Evolutionary conservation across 2,113 vertebrate genomes (phyloP).

Genomic region (Siniperca knerii): DNA sequence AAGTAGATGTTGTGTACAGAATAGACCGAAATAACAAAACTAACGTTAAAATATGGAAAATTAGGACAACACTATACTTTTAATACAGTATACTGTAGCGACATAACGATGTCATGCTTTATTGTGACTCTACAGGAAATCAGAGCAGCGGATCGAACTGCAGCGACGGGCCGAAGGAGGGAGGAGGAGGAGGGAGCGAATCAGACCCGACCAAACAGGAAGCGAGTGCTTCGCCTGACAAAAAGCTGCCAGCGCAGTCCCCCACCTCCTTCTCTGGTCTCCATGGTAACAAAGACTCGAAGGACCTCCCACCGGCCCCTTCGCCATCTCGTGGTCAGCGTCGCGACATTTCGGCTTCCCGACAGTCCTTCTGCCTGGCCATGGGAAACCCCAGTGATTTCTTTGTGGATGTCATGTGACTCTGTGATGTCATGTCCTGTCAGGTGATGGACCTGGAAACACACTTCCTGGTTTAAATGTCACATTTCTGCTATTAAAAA

Average conservation of each 20-base stretch:
- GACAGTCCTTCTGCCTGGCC: slow-evolving; percentile 96
- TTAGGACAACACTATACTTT: no score
- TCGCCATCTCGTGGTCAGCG: slow-evolving; percentile 79
- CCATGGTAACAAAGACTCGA: slow-evolving; percentile 83
- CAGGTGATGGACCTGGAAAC: not conserved
- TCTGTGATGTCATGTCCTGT: not conserved
- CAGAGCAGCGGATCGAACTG: slow-evolving; percentile 93
- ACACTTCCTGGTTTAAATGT: not conserved
- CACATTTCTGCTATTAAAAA: not conserved
- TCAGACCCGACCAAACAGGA: slow-evolving; percentile 86
- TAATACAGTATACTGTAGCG: no score
- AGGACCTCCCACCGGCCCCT: not conserved
- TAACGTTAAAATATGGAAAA: no score
- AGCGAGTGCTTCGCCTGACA: slow-evolving; percentile 78
- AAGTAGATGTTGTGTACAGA: no score
- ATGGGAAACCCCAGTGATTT: slow-evolving; percentile 98
- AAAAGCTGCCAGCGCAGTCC: slow-evolving; percentile 18
- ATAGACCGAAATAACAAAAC: no score
- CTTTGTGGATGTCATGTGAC: slow-evolving; percentile 92
- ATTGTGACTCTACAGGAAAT: slow-evolving; percentile 84
- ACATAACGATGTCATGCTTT: not conserved
- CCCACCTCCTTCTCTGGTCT: slow-evolving; percentile 83
- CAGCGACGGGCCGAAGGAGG: slow-evolving; percentile 84
- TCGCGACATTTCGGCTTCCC: slow-evolving; percentile 89
- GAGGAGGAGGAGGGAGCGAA: slow-evolving; percentile 85